These are phyloP conservation scores for Tribolium freemani DNA, from an alignment of 2,888 invertebrate species.

Conservation along the genomic window DNA sequence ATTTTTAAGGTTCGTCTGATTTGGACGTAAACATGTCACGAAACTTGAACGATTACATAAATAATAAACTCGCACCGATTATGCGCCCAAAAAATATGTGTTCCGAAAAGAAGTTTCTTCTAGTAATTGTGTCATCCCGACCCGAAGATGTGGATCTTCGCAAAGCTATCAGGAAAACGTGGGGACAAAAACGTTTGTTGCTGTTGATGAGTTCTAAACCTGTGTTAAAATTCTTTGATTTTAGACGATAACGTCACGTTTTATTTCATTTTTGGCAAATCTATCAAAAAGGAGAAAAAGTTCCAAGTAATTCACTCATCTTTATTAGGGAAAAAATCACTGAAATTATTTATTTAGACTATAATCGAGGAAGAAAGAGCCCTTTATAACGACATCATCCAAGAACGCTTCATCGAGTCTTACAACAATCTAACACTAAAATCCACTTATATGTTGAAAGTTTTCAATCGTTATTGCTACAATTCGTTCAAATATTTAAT, in stretches of 20 bases:
- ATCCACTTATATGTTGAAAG: conserved; percentile 87
- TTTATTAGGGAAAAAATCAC: background rate
- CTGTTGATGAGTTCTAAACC: background rate
- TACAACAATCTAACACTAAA: conserved; percentile 91
- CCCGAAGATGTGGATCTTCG: conserved; percentile 78
- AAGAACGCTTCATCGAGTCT: conserved; percentile 86
- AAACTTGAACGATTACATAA: conserved; percentile 19
- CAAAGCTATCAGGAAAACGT: conserved; percentile 78
- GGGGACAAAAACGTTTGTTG: conserved; percentile 69
- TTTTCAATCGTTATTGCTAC: conserved; percentile 79
- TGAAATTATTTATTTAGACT: background rate
- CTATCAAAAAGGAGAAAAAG: background rate
- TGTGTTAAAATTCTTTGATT: conserved; percentile 29
- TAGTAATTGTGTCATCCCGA: conserved; percentile 85
- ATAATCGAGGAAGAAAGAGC: conserved; percentile 77
- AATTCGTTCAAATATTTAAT: conserved; percentile 75
- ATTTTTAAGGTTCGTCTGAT: conserved; percentile 3
- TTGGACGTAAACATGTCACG: background rate
- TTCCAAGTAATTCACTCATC: no score
- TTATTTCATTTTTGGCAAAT: conserved; percentile 45
- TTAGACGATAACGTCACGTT: conserved; percentile 50
- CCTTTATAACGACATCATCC: conserved; percentile 72
- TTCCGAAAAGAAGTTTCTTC: conserved; percentile 67
- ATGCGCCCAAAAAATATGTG: conserved; percentile 6
- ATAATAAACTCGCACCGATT: background rate